Base-by-base conservation (phyloP, 2,113 vertebrate genomes). In the Zosterops borbonicus region DNA sequence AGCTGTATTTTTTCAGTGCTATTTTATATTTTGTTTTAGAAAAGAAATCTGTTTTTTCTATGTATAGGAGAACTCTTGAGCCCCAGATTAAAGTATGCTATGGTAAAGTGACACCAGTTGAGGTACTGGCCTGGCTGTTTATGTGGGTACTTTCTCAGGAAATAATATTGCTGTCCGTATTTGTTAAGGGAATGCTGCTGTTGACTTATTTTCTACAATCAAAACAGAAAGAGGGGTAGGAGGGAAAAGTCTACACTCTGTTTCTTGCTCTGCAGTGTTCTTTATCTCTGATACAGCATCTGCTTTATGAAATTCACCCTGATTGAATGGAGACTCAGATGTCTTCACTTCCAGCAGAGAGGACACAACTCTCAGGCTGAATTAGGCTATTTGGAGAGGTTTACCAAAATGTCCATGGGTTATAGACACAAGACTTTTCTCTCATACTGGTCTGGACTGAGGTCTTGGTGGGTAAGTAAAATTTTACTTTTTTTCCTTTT, bases 11-110 rank as follows among this genome's bases (percentile, higher is more conserved):
- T 85, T 85, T 82, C 73, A 93, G 76, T 46, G 82, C 63, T 81
- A 90, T 53, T 92, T 89, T 71, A 37, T 62, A 42, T 86, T 95
- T 89, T 90, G 31, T 82, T 95, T 81, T 86, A 64, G 79, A 89
- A 96, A 93, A 78, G 49, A 86, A 16, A 71, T 75, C 39, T 78
- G 29, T 0, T 59, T 93, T 94, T 83, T 21, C 60, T 90, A 65
- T 3, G 17, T 33, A 31, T 60, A 64, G 60, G 47, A 90, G 44
- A 69, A 41, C 25, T 86, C 68, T 80, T 80, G 68, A 39, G 24
- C 24, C 44, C 74, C 35, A 64, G 80, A 68, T 59, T 78, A 47
- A 87, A 87, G 63, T 85, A 55, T 73, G 42, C 35, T 85, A 21
- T 55, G 50, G 37, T 84, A 58, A 35, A 74, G 33, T 52, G 31